These are phyloP conservation scores for Rhynchophorus ferrugineus DNA, from an alignment of 1,140 invertebrate genomes.

Conservation along the genomic window DNA sequence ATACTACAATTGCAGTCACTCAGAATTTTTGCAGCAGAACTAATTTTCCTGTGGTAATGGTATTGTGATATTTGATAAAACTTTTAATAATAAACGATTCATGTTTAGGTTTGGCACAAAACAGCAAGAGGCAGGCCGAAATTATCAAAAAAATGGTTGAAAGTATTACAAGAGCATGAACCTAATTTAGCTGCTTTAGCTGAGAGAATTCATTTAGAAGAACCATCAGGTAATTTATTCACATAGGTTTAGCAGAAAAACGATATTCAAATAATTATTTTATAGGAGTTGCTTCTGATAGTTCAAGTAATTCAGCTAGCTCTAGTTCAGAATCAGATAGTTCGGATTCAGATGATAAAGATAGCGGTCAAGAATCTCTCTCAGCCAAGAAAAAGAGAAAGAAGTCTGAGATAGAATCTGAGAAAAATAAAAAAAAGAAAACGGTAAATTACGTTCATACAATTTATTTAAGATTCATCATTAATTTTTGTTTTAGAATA, in stretches of 20 bases:
- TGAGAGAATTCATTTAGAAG: slow-evolving; percentile 76
- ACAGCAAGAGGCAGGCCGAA: slow-evolving; percentile 92
- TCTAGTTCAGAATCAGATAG: slow-evolving; percentile 58
- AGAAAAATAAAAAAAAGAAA: slow-evolving; percentile 30
- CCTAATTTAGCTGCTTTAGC: slow-evolving; percentile 79
- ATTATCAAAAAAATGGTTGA: slow-evolving; percentile 60
- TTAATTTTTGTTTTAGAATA: slow-evolving; percentile 2
- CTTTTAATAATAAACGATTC: background rate
- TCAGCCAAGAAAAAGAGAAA: slow-evolving; percentile 76
- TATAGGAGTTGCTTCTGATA: slow-evolving; percentile 80
- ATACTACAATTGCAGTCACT: slow-evolving; percentile 93
- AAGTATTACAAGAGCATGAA: slow-evolving; percentile 56
- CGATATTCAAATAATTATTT: background rate
- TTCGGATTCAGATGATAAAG: slow-evolving; percentile 63
- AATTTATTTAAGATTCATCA: background rate
- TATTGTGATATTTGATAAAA: background rate
- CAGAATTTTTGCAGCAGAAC: slow-evolving; percentile 96
- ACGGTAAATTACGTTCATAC: slow-evolving; percentile 22
- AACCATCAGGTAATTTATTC: slow-evolving; percentile 55
- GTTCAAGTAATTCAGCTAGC: slow-evolving; percentile 82
- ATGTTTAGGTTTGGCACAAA: slow-evolving; percentile 83
- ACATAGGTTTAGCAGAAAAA: background rate
- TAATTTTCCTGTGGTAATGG: slow-evolving; percentile 75
- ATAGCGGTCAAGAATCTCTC: slow-evolving; percentile 81
- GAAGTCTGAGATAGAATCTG: slow-evolving; percentile 40